These are phyloP conservation scores for Rhinopithecus roxellana DNA, from an alignment of 2,113 vertebrate genomes.

Conservation along the genomic window DNA sequence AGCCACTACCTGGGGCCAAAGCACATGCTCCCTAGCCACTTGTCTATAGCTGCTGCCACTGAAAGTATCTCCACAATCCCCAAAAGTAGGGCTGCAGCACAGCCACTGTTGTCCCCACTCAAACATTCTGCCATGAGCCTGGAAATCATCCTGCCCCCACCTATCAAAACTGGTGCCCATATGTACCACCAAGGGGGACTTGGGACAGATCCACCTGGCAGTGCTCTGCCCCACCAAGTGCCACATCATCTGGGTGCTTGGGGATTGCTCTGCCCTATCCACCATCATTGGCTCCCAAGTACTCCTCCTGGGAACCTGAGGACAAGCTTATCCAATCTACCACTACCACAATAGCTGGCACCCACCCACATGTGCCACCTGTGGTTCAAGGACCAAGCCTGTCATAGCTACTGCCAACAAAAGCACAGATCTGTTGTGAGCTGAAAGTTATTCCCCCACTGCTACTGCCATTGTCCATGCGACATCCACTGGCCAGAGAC, in stretches of 20 bases:
- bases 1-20: background rate
- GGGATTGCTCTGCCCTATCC: background rate
- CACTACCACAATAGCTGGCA: background rate
- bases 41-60: background rate
- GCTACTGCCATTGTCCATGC: background rate
- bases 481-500: background rate
- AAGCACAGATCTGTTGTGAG: background rate
- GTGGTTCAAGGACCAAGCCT: background rate
- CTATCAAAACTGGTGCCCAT: background rate
- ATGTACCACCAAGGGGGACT: background rate
- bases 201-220: background rate
- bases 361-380: background rate
- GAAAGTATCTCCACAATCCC: background rate
- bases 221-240: too few relatives aligned
- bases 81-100: background rate
- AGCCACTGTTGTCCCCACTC: background rate
- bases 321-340: background rate
- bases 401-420: background rate
- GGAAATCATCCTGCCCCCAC: background rate
- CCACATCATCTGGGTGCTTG: background rate
- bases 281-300: background rate
- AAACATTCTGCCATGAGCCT: background rate
- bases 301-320: background rate
- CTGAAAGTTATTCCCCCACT: background rate
- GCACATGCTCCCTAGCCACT: too few relatives aligned